Evolutionary conservation across 2,797 vertebrate genomes (phyloP).

Genomic region (Myotis daubentonii): DNA sequence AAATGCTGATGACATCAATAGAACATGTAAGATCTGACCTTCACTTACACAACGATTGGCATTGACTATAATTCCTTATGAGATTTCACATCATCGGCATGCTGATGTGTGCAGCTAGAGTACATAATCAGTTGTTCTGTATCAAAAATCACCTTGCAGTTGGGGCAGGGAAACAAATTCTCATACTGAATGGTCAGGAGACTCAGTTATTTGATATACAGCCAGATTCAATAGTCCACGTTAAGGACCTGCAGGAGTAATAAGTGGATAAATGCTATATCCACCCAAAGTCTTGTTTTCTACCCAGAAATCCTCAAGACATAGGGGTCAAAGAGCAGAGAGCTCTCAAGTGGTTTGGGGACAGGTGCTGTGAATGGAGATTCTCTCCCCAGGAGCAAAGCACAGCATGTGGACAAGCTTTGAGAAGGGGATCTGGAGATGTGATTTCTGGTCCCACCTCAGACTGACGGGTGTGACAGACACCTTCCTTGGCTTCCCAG

Average conservation of each 20-base stretch:
- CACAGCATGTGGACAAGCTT: background rate
- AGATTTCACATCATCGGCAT: slow-evolving; percentile 82
- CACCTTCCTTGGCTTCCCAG: background rate
- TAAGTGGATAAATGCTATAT: background rate
- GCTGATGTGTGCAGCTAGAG: slow-evolving; percentile 68
- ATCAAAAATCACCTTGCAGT: slow-evolving; percentile 74
- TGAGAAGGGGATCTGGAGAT: background rate
- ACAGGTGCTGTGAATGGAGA: background rate
- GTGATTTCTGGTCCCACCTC: background rate
- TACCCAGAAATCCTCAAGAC: background rate
- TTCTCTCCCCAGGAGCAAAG: background rate
- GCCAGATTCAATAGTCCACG: background rate
- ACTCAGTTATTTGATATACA: slow-evolving; percentile 40
- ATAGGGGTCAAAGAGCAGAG: background rate
- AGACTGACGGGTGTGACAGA: background rate
- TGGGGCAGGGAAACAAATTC: slow-evolving; percentile 50
- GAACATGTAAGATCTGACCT: slow-evolving; percentile 83
- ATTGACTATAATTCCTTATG: slow-evolving; percentile 80
- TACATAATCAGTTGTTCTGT: slow-evolving; percentile 75
- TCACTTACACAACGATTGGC: slow-evolving; percentile 83
- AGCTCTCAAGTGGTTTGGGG: background rate
- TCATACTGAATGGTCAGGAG: slow-evolving; percentile 45
- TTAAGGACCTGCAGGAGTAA: background rate
- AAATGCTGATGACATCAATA: slow-evolving; percentile 68
- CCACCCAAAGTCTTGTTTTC: background rate